These are phyloP conservation scores for Aphelenchoides fujianensis DNA, from an alignment of 1,140 invertebrate species.

Conservation along the genomic window DNA sequence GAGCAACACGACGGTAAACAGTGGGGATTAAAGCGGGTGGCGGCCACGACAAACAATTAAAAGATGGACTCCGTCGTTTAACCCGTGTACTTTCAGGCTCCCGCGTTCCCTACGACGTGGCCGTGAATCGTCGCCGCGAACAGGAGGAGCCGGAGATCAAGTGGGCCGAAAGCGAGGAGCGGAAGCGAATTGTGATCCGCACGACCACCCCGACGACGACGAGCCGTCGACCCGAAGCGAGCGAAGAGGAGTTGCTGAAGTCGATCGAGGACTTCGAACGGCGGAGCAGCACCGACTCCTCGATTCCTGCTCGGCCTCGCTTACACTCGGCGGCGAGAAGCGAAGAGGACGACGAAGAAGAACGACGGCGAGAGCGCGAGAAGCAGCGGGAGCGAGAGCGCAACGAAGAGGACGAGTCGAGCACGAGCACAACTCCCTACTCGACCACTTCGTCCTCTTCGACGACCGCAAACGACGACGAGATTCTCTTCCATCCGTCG, in stretches of 20 bases:
- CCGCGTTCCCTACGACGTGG: slow-evolving; percentile 2
- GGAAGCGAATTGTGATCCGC: neutral
- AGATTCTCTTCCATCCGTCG: no score
- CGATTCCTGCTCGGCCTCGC: no score
- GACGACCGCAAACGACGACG: neutral
- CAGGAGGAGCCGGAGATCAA: neutral
- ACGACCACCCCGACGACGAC: neutral
- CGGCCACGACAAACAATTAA: no score
- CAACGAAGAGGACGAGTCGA: no score
- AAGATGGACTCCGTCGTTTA: neutral
- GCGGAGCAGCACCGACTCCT: neutral
- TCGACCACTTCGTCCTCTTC: neutral
- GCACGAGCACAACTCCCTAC: neutral
- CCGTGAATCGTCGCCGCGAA: neutral
- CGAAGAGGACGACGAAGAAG: no score
- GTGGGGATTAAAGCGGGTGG: neutral
- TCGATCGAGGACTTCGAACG: neutral
- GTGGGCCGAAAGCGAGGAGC: neutral
- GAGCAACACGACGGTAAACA: neutral
- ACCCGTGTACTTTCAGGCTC: neutral
- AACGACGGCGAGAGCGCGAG: no score
- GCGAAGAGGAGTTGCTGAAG: neutral
- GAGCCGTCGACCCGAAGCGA: neutral
- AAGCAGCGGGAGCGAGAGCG: no score
- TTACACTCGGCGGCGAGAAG: no score